Evolutionary conservation across 2,797 vertebrate species (phyloP), one percentile per base, ranked within the genome.

Genomic region (Rhyacichthys aspro): DNA sequence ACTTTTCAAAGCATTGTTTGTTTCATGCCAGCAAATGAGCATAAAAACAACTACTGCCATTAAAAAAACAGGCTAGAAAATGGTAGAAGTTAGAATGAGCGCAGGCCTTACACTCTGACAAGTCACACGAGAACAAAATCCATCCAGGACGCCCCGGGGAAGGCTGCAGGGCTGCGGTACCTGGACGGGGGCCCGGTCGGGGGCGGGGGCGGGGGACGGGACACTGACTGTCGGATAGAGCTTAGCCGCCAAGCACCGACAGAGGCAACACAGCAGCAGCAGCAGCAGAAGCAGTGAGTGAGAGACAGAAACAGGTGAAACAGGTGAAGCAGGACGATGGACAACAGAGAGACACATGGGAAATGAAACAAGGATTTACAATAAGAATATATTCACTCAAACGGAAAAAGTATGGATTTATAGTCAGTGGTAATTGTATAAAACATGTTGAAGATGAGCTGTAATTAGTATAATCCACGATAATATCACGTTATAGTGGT

Each of bases 71-170:
- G 11, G 17, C 12, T 5, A 2, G n/a, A 12, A 2, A 58, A 53
- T 59, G 1, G 11, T 43, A 11, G 58, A 63, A 63, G 62, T 71
- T 43, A 83, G 72, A 73, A 48, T 76, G 79, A 62, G 72, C 88
- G 55, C 62, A 78, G 86, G 91, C 39, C 94, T 97, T 95, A 95
- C 92, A 59, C 92, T 95, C 92, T 90, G 93, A 91, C 94, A 96
- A 0, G 91, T 87, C 76, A 94, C 94, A 17, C 90, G 90, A 87
- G 92, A 90, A 47, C 94, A 96, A 89, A 95, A 47, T 72, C 91
- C 91, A 69, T 90, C 90, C 91, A 94, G 93, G 83, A 89, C 88
- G 76, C 87, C 86, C 74, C 86, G 84, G 80, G 79, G 81, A 80
- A 84, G 72, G 70, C 80, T 81, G 71, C 61, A 15, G 86, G 88